Base-by-base conservation (phyloP, 1,140 invertebrate species). In the Pogonomyrmex barbatus region DNA sequence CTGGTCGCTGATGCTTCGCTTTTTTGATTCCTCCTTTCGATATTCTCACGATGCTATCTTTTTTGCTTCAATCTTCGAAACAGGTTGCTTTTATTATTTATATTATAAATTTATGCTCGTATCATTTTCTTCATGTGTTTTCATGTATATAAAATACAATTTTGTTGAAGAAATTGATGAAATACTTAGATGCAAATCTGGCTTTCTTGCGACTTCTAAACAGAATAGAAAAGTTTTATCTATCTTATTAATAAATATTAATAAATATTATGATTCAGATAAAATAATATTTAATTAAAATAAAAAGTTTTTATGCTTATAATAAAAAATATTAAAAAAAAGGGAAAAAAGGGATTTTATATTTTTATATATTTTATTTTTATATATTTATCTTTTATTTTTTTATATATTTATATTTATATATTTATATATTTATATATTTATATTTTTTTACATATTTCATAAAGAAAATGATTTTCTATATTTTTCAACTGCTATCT, bases 1-100 rank as follows among this genome's bases (percentile, higher is more conserved):
- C 58, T 65, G n/a, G 75, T 42, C 73, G 78, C 42, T 76, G 75
- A 85, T 50, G 50, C 83, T 52, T 85, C 47, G n/a, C 65, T 77
- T 85, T 71, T 60, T 77, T 85, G 30, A 47, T 63, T 78, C 52
- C 39, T 77, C 65, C 79, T 24, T 47, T 70, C 36, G 33, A 42
- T 65, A 62, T 54, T 50, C 54, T 77, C 39, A 58, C 45, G 33
- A 0, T 14, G 62, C 24, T 87, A 14, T 30, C 71, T 30, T n/a
- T 62, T 62, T 42, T 78, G n/a, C 4, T 33, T 2, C 24, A 45
- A 79, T 81, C 24, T 79, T 81, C 47, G 30, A n/a, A 9, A 71
- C 42, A 45, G 24, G 8, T 17, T 47, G 17, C 42, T 39, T 78
- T 33, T 47, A 47, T 6, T 17, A 4, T 39, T n/a, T 14, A 33